Evolutionary conservation across 1,140 invertebrate genomes (phyloP).

Genomic region (Cryptotermes secundus): DNA sequence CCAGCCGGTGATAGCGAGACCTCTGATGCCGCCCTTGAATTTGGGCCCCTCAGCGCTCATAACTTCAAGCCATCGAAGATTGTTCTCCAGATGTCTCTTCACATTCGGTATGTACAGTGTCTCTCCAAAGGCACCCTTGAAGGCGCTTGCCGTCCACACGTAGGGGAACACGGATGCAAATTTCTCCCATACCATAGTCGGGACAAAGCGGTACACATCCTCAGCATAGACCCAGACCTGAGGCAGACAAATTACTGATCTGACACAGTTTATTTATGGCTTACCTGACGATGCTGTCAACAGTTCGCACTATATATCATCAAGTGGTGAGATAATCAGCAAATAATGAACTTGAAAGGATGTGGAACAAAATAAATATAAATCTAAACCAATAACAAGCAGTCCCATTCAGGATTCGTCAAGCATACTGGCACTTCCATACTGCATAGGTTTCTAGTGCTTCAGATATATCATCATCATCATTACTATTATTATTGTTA

Average conservation of each 20-base stretch:
- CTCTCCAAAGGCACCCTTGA: slow-evolving; percentile 86
- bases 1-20: slow-evolving; percentile 69
- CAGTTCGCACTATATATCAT: no score
- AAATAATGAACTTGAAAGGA: no score
- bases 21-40: slow-evolving; percentile 61
- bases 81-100: slow-evolving; percentile 68
- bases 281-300: no score
- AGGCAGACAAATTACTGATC: not conserved
- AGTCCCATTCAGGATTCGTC: no score
- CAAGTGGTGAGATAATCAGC: no score
- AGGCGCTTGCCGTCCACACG: slow-evolving; percentile 92
- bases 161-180: slow-evolving; percentile 79
- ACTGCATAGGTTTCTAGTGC: no score
- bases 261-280: no score
- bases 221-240: slow-evolving; percentile 60
- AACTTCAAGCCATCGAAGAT: slow-evolving; percentile 69
- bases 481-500: no score
- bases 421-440: no score
- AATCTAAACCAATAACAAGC: no score
- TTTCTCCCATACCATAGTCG: slow-evolving; percentile 69
- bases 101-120: slow-evolving; percentile 65
- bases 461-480: no score
- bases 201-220: slow-evolving; percentile 57
- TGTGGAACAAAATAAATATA: no score
- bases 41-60: slow-evolving; percentile 56